These are phyloP conservation scores for Bhutanitis thaidina DNA, from an alignment of 2,888 invertebrate genomes.

Conservation along the genomic window DNA sequence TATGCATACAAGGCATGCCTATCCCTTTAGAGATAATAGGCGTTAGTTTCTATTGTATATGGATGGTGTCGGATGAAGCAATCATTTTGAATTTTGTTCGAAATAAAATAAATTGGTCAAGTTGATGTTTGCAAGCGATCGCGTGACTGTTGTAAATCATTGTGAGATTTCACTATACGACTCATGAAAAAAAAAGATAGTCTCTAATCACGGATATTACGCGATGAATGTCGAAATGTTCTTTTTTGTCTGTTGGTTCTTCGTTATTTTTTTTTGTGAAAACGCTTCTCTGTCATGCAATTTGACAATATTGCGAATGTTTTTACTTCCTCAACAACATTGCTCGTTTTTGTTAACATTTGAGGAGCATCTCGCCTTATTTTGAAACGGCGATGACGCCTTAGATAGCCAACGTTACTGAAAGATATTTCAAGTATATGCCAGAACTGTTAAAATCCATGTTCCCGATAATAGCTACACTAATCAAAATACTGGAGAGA, in stretches of 20 bases:
- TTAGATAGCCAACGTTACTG: too few species aligned
- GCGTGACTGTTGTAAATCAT: constrained; percentile 60
- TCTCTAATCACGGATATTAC: constrained; percentile 63
- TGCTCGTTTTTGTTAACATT: constrained; percentile 22
- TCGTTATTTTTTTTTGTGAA: constrained; percentile 41
- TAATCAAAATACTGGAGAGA: too few species aligned
- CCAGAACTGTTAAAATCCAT: too few species aligned
- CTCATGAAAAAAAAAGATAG: constrained; percentile 44
- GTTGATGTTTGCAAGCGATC: constrained; percentile 35
- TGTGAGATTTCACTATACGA: constrained; percentile 54
- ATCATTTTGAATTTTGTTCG: constrained; percentile 13
- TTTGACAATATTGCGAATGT: constrained; percentile 27
- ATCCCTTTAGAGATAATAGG: too few species aligned
- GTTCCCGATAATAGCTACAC: too few species aligned
- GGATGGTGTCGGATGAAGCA: too few species aligned
- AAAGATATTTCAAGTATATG: too few species aligned
- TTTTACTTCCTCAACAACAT: constrained; percentile 23
- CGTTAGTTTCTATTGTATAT: too few species aligned
- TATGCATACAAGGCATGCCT: too few species aligned
- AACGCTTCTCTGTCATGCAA: constrained; percentile 54
- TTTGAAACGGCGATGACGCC: too few species aligned
- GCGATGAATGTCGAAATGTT: constrained; percentile 49
- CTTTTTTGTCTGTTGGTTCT: constrained; percentile 39
- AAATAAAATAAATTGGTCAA: constrained; percentile 25
- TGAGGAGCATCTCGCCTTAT: too few species aligned